Evolutionary conservation across 2,113 vertebrate species (phyloP), one percentile per base, ranked within the genome.

Genomic region (Turnix velox): DNA sequence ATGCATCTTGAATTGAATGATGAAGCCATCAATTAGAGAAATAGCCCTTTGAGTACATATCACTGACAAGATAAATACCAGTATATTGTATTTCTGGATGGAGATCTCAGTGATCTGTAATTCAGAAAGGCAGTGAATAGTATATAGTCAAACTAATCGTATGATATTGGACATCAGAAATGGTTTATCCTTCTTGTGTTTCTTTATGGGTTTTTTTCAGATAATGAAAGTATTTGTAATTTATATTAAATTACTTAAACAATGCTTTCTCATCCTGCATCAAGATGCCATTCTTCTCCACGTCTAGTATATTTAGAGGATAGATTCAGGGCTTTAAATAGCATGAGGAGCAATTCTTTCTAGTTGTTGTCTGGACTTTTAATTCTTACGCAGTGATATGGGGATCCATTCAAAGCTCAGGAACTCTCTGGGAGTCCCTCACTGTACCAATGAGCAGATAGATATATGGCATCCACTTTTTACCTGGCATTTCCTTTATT

Each of bases 11-110:
- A 95, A 76, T 63, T 89, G 82, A 92, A 91, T 89, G 75, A 93
- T 80, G 75, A 92, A 72, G 82, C 80, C 68, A 85, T 92, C 73
- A 63, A 84, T 89, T 96, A 96, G 84, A 96, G 89, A 93, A 92
- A 77, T 55, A 67, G 61, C 65, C 72, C 48, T 81, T 67, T 62
- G 30, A 90, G 61, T 55, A 82, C 76, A 73, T 84, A 93, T 72
- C 84, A 91, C 71, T 37, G 46, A 90, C 48, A 83, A 87, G 85
- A 94, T 80, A 84, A 86, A 81, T 82, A 87, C 51, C 19, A 71
- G 86, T 65, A 74, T 37, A 35, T 49, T 83, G 59, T 68, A 69
- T 45, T 71, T 73, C 65, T 72, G 84, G 78, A 54, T 52, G 76
- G 52, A 71, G 83, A 91, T 89, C 76, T 93, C 8, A 1, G 85